Evolutionary conservation across 2,888 invertebrate genomes (phyloP).

Genomic region (Pardosa pseudoannulata): DNA sequence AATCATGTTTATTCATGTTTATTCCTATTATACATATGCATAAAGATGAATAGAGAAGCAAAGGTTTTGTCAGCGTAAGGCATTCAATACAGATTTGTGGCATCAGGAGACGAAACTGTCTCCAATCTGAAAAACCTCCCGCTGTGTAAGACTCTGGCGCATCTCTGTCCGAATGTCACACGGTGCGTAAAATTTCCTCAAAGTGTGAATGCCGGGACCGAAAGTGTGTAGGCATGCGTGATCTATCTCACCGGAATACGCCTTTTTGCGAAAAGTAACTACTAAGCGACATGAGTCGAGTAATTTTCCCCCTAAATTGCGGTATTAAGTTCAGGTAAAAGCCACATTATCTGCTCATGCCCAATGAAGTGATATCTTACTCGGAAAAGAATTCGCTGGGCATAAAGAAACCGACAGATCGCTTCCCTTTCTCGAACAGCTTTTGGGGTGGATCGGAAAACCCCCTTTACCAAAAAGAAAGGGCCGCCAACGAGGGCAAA

Average conservation of each 20-base stretch:
- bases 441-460: not conserved
- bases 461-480: not conserved
- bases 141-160: too few species aligned
- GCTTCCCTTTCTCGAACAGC: not conserved
- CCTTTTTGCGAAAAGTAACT: not conserved
- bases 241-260: not conserved
- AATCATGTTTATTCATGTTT: too few species aligned
- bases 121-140: too few species aligned
- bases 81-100: too few species aligned
- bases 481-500: not conserved
- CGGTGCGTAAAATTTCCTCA: not conserved
- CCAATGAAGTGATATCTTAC: not conserved
- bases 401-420: not conserved
- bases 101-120: too few species aligned
- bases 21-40: too few species aligned
- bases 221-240: not conserved
- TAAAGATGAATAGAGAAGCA: too few species aligned
- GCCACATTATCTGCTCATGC: not conserved
- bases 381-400: not conserved
- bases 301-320: not conserved
- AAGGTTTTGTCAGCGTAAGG: too few species aligned
- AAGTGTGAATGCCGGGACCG: not conserved
- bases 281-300: not conserved
- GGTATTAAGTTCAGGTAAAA: not conserved
- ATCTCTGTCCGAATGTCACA: too few species aligned